phyloP scores from a whole-genome alignment of 2,888 invertebrate species.

The Drosophila pseudotalamancana region DNA sequence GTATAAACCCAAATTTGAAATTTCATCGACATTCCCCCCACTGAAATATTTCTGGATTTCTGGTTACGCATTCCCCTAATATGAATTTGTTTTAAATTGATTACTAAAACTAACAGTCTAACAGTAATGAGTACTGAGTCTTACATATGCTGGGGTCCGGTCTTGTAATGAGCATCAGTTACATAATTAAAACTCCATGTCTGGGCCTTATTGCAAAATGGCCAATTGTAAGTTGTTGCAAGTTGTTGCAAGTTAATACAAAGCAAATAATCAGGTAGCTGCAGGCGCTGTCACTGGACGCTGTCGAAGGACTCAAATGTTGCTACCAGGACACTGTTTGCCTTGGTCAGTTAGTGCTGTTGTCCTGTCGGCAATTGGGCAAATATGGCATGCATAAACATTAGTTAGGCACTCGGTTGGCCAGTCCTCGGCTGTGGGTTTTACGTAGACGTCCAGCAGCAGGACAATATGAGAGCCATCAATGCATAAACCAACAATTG shows the following conservation, averaged over 20 bases:
- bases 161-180: background rate
- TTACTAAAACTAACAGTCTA: background rate
- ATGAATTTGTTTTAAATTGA: background rate
- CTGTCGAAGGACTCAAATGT: conserved; percentile 1
- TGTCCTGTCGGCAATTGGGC: conserved; percentile 45
- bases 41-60: background rate
- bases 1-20: background rate
- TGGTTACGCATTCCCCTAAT: too few species aligned
- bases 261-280: conserved; percentile 43
- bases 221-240: conserved; percentile 4
- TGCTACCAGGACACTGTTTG: conserved; percentile 23
- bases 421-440: conserved; percentile 25
- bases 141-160: background rate
- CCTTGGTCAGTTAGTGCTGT: conserved; percentile 38
- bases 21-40: background rate
- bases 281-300: conserved; percentile 16
- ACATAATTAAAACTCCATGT: conserved; percentile 19
- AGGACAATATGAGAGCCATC: conserved; percentile 44
- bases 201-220: background rate
- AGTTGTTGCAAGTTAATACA: conserved; percentile 35
- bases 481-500: conserved; percentile 58
- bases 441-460: conserved; percentile 9
- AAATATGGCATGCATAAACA: conserved; percentile 61
- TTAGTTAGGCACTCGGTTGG: conserved; percentile 49
- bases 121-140: background rate